phyloP scores from a whole-genome alignment of 2,113 vertebrate species.

The cattle (Bos taurus) region DNA sequence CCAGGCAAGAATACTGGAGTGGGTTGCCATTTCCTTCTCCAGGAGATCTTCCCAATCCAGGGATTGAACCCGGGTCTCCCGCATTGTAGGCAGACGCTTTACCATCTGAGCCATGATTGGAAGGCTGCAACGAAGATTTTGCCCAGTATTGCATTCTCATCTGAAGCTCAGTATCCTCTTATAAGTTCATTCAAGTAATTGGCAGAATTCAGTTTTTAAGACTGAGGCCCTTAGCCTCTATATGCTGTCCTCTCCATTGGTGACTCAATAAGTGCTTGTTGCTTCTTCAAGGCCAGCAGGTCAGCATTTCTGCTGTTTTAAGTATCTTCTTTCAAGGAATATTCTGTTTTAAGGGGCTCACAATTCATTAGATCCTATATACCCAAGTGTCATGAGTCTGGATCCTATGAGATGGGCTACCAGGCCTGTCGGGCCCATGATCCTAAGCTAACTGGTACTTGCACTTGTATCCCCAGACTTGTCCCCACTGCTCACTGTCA shows the following conservation, averaged over 20 bases:
- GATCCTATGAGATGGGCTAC: not conserved
- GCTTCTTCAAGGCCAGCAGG: not conserved
- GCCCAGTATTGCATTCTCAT: not conserved
- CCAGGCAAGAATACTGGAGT: too few species aligned
- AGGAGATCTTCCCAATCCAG: too few species aligned
- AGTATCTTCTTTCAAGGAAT: not conserved
- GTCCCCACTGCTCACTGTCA: not conserved
- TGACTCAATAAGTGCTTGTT: not conserved
- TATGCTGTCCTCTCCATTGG: not conserved
- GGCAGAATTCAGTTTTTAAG: not conserved
- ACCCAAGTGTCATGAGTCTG: not conserved
- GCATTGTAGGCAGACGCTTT: too few species aligned
- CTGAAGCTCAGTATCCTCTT: not conserved
- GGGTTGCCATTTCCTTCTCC: too few species aligned
- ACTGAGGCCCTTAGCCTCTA: not conserved
- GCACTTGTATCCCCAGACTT: not conserved
- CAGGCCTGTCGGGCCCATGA: not conserved
- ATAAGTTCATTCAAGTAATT: not conserved
- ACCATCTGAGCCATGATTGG: too few species aligned
- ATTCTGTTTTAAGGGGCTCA: not conserved
- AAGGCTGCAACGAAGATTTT: not conserved
- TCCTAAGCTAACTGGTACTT: fast-evolving
- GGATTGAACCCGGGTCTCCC: too few species aligned
- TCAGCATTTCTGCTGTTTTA: not conserved
- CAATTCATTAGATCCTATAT: not conserved